Conservation (phyloP, 1,140 invertebrate species). For the Orchesella cincta region DNA sequence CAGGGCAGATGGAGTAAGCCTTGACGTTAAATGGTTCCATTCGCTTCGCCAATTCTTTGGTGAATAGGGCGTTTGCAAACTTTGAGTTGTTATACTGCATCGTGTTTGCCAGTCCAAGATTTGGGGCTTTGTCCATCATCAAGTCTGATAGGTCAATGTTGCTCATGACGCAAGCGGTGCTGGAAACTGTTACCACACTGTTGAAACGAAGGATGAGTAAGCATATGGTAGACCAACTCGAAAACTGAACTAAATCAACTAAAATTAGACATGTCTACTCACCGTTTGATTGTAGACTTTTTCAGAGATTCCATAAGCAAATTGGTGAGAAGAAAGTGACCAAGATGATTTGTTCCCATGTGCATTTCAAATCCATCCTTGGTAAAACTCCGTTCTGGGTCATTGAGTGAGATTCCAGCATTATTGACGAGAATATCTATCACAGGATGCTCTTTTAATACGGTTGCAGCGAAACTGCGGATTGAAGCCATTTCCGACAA, state of each 20-base stretch:
- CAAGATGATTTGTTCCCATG: conserved; percentile 60
- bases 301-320: conserved; percentile 57
- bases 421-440: conserved; percentile 65
- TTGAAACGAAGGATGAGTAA: conserved; percentile 6
- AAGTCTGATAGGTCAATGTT: conserved; percentile 59
- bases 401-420: conserved; percentile 67
- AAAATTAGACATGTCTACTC: not conserved
- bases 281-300: conserved; percentile 51
- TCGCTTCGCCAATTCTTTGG: conserved; percentile 53
- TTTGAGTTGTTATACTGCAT: conserved; percentile 58
- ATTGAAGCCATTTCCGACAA: not conserved
- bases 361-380: conserved; percentile 82
- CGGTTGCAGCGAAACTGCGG: not conserved
- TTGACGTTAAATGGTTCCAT: conserved; percentile 56
- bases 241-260: not conserved
- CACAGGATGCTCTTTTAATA: not conserved
- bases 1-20: conserved; percentile 60
- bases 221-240: not conserved
- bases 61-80: conserved; percentile 55
- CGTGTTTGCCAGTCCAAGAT: conserved; percentile 51
- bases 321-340: conserved; percentile 60
- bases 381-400: conserved; percentile 60
- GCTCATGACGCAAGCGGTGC: conserved; percentile 55
- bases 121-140: conserved; percentile 52
- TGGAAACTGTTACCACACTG: conserved; percentile 53